These are phyloP conservation scores for Lethocerus indicus DNA, from an alignment of 1,140 invertebrate species.

Conservation along the genomic window DNA sequence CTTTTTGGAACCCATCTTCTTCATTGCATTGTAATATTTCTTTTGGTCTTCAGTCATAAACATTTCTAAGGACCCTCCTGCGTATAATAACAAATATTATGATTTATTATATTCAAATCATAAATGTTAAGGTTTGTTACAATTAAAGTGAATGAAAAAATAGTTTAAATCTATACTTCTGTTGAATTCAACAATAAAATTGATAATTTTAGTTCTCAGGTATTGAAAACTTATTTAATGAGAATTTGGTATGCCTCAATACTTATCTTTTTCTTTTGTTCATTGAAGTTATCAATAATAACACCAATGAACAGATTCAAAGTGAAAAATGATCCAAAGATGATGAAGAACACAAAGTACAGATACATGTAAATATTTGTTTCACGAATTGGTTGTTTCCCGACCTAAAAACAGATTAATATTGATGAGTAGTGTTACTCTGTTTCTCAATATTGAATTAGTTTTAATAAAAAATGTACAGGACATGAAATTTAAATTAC, in stretches of 20 bases:
- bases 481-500: slow-evolving; percentile 29
- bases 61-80: slow-evolving; percentile 94
- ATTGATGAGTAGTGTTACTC: background rate
- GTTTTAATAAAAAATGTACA: background rate
- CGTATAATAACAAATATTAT: slow-evolving; percentile 26
- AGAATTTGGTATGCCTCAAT: no score
- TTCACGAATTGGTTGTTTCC: slow-evolving; percentile 83
- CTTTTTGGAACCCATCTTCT: slow-evolving; percentile 97
- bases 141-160: no score
- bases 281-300: slow-evolving; percentile 97
- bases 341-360: slow-evolving; percentile 96
- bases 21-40: slow-evolving; percentile 99
- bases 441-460: background rate
- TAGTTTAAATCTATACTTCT: background rate
- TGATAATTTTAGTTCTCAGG: background rate
- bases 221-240: background rate
- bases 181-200: background rate
- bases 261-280: slow-evolving; percentile 91
- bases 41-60: slow-evolving; percentile 99
- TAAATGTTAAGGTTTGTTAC: no score
- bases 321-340: slow-evolving; percentile 95
- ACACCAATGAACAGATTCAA: slow-evolving; percentile 96
- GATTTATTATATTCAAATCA: background rate
- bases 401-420: slow-evolving; percentile 39
- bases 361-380: slow-evolving; percentile 94